Evolutionary conservation across 2,888 invertebrate species (phyloP).

Genomic region (Dasysyrphus albostriatus): DNA sequence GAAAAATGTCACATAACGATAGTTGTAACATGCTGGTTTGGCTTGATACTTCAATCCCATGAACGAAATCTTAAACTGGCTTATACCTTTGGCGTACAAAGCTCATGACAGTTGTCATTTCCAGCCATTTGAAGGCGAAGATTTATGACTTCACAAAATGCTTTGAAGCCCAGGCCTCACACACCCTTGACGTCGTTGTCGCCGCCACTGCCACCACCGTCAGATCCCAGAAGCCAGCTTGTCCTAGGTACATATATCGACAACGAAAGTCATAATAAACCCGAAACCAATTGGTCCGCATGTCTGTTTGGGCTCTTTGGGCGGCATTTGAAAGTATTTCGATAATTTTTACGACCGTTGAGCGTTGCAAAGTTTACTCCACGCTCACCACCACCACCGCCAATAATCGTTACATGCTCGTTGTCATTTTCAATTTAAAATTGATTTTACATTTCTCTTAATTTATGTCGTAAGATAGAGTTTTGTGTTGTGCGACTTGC

Average conservation of each 20-base stretch:
- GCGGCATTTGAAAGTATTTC: slow-evolving; percentile 75
- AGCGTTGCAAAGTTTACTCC: slow-evolving; percentile 34
- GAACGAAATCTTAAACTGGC: slow-evolving; percentile 34
- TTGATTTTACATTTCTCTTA: slow-evolving; percentile 75
- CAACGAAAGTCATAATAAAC: slow-evolving; percentile 64
- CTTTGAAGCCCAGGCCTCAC: slow-evolving; percentile 45
- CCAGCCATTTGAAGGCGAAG: slow-evolving; percentile 65
- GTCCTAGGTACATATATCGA: slow-evolving; percentile 49
- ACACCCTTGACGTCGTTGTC: slow-evolving; percentile 18
- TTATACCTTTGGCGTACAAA: slow-evolving; percentile 48
- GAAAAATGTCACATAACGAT: slow-evolving; percentile 69
- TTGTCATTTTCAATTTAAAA: slow-evolving; percentile 71
- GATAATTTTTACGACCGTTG: slow-evolving; percentile 70
- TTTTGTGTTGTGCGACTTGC: slow-evolving; percentile 25
- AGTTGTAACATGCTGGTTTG: slow-evolving; percentile 32
- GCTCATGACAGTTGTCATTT: slow-evolving; percentile 76
- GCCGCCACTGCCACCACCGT: background rate
- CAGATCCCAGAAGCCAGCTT: slow-evolving; percentile 46
- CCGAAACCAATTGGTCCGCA: slow-evolving; percentile 69
- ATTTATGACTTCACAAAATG: slow-evolving; percentile 72
- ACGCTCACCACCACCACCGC: background rate
- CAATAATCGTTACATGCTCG: slow-evolving; percentile 61
- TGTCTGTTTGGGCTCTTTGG: slow-evolving; percentile 58
- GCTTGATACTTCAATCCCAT: slow-evolving; percentile 30
- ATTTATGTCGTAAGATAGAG: slow-evolving; percentile 59